Conservation (phyloP, 2,888 invertebrate species). For the Brachycybe producta region DNA sequence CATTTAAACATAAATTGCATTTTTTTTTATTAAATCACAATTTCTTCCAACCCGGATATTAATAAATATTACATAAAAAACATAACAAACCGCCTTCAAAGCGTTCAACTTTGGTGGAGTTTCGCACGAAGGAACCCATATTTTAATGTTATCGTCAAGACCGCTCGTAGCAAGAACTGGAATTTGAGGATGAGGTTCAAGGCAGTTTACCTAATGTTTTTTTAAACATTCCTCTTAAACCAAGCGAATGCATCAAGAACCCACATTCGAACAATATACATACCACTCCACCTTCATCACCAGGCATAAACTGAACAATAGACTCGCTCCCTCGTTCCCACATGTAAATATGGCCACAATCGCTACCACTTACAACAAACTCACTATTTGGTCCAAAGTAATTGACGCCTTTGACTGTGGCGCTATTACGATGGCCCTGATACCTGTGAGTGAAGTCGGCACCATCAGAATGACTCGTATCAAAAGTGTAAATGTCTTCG, state of each 20-base stretch:
- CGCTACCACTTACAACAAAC: slow-evolving; percentile 83
- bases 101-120: slow-evolving; percentile 41
- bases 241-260: not conserved
- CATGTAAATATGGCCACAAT: slow-evolving; percentile 70
- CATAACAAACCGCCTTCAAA: slow-evolving; percentile 33
- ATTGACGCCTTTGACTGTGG: slow-evolving; percentile 75
- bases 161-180: slow-evolving; percentile 85
- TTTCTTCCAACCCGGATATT: too few relatives aligned
- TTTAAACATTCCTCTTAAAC: not conserved
- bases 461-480: slow-evolving; percentile 44
- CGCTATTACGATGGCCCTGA: slow-evolving; percentile 47
- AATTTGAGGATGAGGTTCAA: slow-evolving; percentile 77
- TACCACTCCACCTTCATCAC: slow-evolving; percentile 71
- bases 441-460: slow-evolving; percentile 46
- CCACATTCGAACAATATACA: slow-evolving; percentile 37
- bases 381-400: slow-evolving; percentile 87
- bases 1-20: too few relatives aligned
- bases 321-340: slow-evolving; percentile 82
- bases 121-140: slow-evolving; percentile 68
- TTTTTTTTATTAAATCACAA: too few relatives aligned
- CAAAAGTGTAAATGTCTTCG: slow-evolving; percentile 80
- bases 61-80: too few relatives aligned
- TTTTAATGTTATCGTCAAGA: slow-evolving; percentile 79
- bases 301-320: slow-evolving; percentile 76
- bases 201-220: slow-evolving; percentile 60